Conservation (phyloP, 2,888 invertebrate genomes). For the Caenorhabditis sinica region DNA sequence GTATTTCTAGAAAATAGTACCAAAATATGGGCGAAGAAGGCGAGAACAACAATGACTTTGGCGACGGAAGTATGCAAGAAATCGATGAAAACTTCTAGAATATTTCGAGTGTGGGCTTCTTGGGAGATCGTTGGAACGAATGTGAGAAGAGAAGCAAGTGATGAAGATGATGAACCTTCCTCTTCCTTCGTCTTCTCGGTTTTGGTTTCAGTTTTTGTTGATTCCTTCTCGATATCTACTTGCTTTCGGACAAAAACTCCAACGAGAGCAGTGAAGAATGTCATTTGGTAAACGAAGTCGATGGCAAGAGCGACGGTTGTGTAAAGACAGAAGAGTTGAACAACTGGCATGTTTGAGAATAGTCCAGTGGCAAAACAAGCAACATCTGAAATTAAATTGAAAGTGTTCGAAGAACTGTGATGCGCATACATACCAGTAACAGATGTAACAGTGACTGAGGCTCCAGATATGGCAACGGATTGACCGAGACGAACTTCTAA, state of each 20-base stretch:
- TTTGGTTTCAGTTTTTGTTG: slow-evolving; percentile 28
- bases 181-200: slow-evolving; percentile 50
- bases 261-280: slow-evolving; percentile 80
- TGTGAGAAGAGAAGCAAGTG: slow-evolving; percentile 43
- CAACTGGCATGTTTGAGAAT: slow-evolving; percentile 82
- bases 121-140: slow-evolving; percentile 58
- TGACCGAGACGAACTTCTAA: slow-evolving; percentile 74
- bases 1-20: slow-evolving; percentile 52
- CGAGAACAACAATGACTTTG: slow-evolving; percentile 68
- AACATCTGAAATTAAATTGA: slow-evolving; percentile 75
- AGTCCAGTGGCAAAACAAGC: slow-evolving; percentile 82
- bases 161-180: slow-evolving; percentile 20
- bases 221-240: slow-evolving; percentile 70
- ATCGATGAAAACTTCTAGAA: slow-evolving; percentile 72
- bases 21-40: slow-evolving; percentile 74
- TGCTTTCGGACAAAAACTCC: slow-evolving; percentile 75
- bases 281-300: slow-evolving; percentile 82
- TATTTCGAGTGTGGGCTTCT: slow-evolving; percentile 41
- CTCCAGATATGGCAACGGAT: slow-evolving; percentile 74
- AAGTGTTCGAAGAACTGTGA: neutral
- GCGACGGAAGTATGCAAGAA: slow-evolving; percentile 69
- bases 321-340: slow-evolving; percentile 81
- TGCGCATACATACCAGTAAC: slow-evolving; percentile 68
- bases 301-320: slow-evolving; percentile 80
- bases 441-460: slow-evolving; percentile 76